Evolutionary conservation across 2,888 invertebrate genomes (phyloP).

Genomic region (Callimorpha dominula): DNA sequence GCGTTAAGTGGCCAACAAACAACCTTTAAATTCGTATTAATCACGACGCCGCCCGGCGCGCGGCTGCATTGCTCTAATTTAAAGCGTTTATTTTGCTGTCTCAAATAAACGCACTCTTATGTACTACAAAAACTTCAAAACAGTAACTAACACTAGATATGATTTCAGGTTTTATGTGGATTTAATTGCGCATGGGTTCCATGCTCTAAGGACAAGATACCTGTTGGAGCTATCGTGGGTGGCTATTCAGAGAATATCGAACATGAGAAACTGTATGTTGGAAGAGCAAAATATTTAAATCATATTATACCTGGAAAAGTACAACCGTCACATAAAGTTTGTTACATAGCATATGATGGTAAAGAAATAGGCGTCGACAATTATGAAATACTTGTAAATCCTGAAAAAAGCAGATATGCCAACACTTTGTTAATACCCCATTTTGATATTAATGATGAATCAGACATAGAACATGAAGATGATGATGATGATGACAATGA

Average conservation of each 20-base stretch:
- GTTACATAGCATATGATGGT: constrained; percentile 88
- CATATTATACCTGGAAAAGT: constrained; percentile 93
- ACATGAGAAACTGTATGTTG: constrained; percentile 86
- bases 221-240: constrained; percentile 89
- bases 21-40: no score
- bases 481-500: constrained; percentile 25
- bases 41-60: no score
- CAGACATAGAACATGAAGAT: constrained; percentile 30
- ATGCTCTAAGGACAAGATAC: constrained; percentile 86
- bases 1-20: no score
- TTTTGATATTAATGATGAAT: constrained; percentile 26
- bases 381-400: constrained; percentile 65
- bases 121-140: not conserved
- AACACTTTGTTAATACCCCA: constrained; percentile 34
- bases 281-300: constrained; percentile 90
- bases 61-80: no score
- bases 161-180: constrained; percentile 70
- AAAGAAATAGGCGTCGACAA: constrained; percentile 55
- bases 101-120: no score
- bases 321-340: constrained; percentile 88
- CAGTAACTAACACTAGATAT: not conserved
- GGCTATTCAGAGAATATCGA: constrained; percentile 82
- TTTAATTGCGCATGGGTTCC: constrained; percentile 84
- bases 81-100: no score
- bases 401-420: constrained; percentile 46